Evolutionary conservation across 2,888 invertebrate genomes (phyloP).

Genomic region (Caenorhabditis panamensis): DNA sequence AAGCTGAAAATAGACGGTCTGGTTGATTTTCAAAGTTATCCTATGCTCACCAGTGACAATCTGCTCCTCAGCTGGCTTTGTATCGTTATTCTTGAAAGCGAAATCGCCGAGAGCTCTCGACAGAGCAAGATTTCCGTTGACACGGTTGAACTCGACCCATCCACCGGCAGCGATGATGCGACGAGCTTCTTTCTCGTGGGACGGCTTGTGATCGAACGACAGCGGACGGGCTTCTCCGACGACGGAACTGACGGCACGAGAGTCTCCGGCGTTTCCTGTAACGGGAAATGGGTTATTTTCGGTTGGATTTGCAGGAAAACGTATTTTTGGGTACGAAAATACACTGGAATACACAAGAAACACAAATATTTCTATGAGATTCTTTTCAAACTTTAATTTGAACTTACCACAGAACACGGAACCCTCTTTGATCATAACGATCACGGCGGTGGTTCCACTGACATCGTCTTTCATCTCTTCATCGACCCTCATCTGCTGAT

Average conservation of each 20-base stretch:
- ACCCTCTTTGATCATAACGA: conserved; percentile 87
- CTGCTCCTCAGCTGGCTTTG: conserved; percentile 92
- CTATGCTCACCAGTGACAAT: conserved; percentile 90
- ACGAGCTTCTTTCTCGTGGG: conserved; percentile 83
- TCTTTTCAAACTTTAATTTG: background rate
- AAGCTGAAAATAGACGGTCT: conserved; percentile 85
- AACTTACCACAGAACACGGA: conserved; percentile 88
- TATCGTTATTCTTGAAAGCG: conserved; percentile 93
- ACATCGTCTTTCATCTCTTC: conserved; percentile 92
- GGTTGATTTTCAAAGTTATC: background rate
- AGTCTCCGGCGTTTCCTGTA: conserved; percentile 95
- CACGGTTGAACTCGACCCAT: conserved; percentile 93
- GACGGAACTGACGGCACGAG: conserved; percentile 92
- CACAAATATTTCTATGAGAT: conserved; percentile 80
- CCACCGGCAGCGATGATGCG: conserved; percentile 95
- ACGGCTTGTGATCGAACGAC: conserved; percentile 92
- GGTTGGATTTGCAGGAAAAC: background rate
- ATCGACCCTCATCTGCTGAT: conserved; percentile 89
- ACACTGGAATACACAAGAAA: too few species aligned
- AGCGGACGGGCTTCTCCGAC: conserved; percentile 87
- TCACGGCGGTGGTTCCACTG: conserved; percentile 95
- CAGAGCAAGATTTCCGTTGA: conserved; percentile 94
- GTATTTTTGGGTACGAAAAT: too few species aligned
- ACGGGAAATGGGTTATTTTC: background rate
- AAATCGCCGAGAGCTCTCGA: conserved; percentile 97